Conservation (phyloP, 1,140 invertebrate genomes). For the Drosophila arizonae region DNA sequence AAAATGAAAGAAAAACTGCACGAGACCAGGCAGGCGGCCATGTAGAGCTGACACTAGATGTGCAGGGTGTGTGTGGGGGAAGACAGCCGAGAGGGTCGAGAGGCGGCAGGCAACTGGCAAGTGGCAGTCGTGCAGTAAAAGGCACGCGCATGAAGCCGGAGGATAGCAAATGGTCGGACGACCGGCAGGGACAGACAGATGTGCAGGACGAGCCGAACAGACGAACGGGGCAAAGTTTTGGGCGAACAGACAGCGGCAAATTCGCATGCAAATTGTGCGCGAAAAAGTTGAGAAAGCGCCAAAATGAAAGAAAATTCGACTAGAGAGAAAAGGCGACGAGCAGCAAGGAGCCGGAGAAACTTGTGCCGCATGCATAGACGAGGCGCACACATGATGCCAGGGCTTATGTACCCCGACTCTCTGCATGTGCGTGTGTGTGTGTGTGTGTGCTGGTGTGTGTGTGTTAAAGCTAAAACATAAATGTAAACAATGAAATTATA, state of each 20-base stretch:
- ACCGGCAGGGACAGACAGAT: constrained; percentile 9
- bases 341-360: constrained; percentile 50
- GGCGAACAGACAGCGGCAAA: constrained; percentile 73
- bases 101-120: constrained; percentile 33
- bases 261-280: constrained; percentile 81
- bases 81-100: constrained; percentile 22
- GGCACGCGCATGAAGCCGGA: constrained; percentile 66
- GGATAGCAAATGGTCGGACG: constrained; percentile 36
- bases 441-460: constrained; percentile 25
- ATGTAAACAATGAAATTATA: constrained; percentile 82
- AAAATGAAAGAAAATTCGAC: constrained; percentile 53
- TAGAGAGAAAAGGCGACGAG: constrained; percentile 19
- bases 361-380: constrained; percentile 38
- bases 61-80: neutral
- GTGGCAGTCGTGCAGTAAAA: constrained; percentile 78
- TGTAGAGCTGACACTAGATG: constrained; percentile 9
- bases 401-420: no score
- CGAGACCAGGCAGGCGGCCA: constrained; percentile 14
- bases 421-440: constrained; percentile 2
- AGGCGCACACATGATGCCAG: constrained; percentile 31
- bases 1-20: constrained; percentile 72
- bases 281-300: constrained; percentile 59
- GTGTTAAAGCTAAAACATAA: constrained; percentile 54
- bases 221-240: constrained; percentile 28
- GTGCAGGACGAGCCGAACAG: constrained; percentile 2